Base-by-base conservation (phyloP, 2,113 vertebrate genomes). In the Apteryx mantelli region DNA sequence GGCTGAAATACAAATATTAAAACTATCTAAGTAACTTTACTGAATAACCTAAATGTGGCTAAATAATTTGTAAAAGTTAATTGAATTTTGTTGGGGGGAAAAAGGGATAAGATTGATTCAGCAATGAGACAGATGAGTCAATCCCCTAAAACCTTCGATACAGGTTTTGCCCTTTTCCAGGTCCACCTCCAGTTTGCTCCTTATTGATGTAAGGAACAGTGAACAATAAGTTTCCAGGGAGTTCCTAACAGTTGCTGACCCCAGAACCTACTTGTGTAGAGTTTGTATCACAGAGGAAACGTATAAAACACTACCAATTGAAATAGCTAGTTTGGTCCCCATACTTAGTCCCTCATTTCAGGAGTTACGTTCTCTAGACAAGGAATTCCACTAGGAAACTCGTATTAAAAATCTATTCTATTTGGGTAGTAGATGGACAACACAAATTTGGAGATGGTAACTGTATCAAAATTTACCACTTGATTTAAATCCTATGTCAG, bases 11-110 rank as follows among this genome's bases (percentile, higher is more conserved):
- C 87, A 94, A 95, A 96, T 89, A 95, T 92, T 95, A 95, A 94
- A 91, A 52, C 28, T 85, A 76, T 65, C 48, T 44, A 89, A 89
- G 75, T 34, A 34, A 18, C 18, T 60, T 60, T 32, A 60, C 30
- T 60, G 30, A 60, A 34, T 60, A 60, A 36, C 53, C 85, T 91
- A 48, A 32, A 13, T 34, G 63, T 61, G 52, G 66, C 38, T 96
- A 94, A 96, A 96, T 94, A 94, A 95, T 96, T 96, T 63, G 87
- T 89, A 80, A 20, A 73, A 95, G 84, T 85, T 96, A 96, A 96
- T 88, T 96, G 91, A 95, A 96, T 86, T 96, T 94, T 87, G 74
- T 95, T 97, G 88, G 56, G 79, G 75, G 76, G 68, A 52, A 69
- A 32, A 79, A 74, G 52, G 58, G 34, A 16, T 69, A 26, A 71